These are phyloP conservation scores for Bubo bubo DNA, from an alignment of 2,113 vertebrate genomes.

Conservation along the genomic window DNA sequence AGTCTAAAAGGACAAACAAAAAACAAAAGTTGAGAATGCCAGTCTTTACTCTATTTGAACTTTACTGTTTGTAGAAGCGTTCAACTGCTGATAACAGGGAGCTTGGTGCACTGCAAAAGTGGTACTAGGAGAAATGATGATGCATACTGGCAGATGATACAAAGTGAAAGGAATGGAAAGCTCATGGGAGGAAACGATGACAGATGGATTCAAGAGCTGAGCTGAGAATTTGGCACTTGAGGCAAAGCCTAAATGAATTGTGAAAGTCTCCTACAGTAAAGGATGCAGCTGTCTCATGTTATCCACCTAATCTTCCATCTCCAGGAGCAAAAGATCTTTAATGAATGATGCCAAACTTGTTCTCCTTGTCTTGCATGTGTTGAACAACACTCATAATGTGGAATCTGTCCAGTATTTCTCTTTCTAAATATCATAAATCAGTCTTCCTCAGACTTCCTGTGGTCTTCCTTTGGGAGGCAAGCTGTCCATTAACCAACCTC, in stretches of 20 bases:
- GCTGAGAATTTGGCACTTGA: conserved; percentile 36
- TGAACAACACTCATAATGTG: background rate
- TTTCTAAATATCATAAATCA: background rate
- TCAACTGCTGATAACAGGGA: background rate
- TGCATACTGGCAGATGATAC: background rate
- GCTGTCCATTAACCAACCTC: background rate
- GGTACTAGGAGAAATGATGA: background rate
- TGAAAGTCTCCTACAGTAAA: conserved; percentile 35
- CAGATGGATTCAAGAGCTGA: conserved; percentile 32
- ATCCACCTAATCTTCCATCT: conserved; percentile 32
- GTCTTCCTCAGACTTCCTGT: background rate
- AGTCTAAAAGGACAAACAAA: background rate
- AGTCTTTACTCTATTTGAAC: background rate
- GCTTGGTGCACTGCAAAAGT: background rate
- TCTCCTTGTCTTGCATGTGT: background rate
- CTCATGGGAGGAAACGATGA: conserved; percentile 28
- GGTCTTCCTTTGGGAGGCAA: background rate
- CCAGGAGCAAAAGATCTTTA: conserved; percentile 28
- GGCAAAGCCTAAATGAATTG: conserved; percentile 42
- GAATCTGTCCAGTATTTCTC: background rate
- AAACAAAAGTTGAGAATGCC: background rate
- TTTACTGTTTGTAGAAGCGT: background rate
- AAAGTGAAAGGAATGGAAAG: conserved; percentile 5
- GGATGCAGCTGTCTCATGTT: conserved; percentile 29
- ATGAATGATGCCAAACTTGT: conserved; percentile 6